These are phyloP conservation scores for Drosophila orena DNA, from an alignment of 1,140 invertebrate species.

Conservation along the genomic window DNA sequence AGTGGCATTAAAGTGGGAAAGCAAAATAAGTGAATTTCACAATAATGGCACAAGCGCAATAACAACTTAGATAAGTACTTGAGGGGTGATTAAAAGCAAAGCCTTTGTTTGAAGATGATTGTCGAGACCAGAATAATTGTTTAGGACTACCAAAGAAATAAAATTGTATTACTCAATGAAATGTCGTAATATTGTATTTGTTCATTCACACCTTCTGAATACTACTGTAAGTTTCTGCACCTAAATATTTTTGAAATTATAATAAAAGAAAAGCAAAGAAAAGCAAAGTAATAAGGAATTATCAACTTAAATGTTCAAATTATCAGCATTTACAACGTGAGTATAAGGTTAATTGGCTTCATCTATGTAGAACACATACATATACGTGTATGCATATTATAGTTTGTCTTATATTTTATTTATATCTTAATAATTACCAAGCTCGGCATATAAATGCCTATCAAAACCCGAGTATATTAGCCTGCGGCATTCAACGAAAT, in stretches of 20 bases:
- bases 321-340: too few species aligned
- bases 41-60: not conserved
- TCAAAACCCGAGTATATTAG: not conserved
- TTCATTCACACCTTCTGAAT: not conserved
- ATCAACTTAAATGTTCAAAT: too few species aligned
- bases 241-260: too few species aligned
- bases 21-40: conserved; percentile 10
- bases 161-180: not conserved
- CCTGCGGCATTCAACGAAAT: not conserved
- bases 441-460: too few species aligned
- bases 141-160: not conserved
- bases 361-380: too few species aligned
- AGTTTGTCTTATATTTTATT: too few species aligned
- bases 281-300: too few species aligned
- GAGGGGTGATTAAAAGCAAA: not conserved
- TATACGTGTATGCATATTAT: too few species aligned
- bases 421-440: not conserved
- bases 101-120: not conserved
- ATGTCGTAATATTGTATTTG: not conserved
- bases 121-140: not conserved
- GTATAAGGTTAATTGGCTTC: too few species aligned
- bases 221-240: too few species aligned
- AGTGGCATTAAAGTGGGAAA: not conserved
- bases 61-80: conserved; percentile 1
- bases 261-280: too few species aligned